Conservation (phyloP, 2,888 invertebrate species). For the Parnassius mnemosyne region DNA sequence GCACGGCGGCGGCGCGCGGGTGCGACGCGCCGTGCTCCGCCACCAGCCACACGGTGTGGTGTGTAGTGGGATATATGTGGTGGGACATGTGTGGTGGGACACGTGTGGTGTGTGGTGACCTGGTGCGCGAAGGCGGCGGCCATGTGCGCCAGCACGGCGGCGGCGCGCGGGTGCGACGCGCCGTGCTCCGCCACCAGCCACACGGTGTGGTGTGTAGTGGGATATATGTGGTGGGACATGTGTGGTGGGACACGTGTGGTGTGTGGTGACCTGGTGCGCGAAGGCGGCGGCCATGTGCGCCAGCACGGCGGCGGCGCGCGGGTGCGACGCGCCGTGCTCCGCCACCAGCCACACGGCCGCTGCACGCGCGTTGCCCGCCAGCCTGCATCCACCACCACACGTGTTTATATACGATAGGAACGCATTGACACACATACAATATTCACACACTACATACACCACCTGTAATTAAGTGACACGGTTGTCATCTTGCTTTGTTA, state of each 20-base stretch:
- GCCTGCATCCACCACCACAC: slow-evolving; percentile 35
- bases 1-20: slow-evolving; percentile 60
- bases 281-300: slow-evolving; percentile 64
- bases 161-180: slow-evolving; percentile 58
- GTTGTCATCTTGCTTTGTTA: too few species aligned
- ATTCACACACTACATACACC: too few species aligned
- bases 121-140: slow-evolving; percentile 61
- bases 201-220: slow-evolving; percentile 33
- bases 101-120: slow-evolving; percentile 37
- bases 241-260: too few species aligned
- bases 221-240: too few species aligned
- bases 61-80: too few species aligned
- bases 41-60: slow-evolving; percentile 52
- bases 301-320: slow-evolving; percentile 62
- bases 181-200: slow-evolving; percentile 75
- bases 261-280: slow-evolving; percentile 56
- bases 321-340: slow-evolving; percentile 63
- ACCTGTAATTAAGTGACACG: too few species aligned
- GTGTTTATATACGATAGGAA: too few species aligned
- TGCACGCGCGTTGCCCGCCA: slow-evolving; percentile 62
- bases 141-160: slow-evolving; percentile 65
- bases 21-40: slow-evolving; percentile 67
- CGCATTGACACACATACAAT: too few species aligned
- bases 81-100: too few species aligned
- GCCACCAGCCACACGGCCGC: slow-evolving; percentile 72